A percentile compares a stretch with the other conserved stretches of the same genome.
Conservation (phyloP, 2,113 vertebrate species). For the Podiceps cristatus region DNA sequence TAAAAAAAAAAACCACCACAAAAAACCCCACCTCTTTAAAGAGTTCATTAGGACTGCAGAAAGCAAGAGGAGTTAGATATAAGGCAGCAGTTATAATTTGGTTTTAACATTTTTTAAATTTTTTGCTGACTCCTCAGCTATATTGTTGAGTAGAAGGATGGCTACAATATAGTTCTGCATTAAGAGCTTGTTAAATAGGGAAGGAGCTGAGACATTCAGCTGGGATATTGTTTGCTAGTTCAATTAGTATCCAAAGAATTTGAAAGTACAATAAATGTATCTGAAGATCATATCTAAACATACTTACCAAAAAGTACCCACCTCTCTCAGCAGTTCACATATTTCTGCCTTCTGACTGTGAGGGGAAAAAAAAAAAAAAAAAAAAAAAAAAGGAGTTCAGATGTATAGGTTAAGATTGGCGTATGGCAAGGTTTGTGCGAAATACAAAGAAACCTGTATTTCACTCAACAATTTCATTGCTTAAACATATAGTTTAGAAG, state of each 20-base stretch:
- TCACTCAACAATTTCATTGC: slow-evolving; percentile 56
- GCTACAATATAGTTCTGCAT: slow-evolving; percentile 31
- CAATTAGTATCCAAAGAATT: slow-evolving; percentile 36
- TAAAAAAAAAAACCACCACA: too few species aligned
- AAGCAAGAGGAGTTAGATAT: slow-evolving; percentile 39
- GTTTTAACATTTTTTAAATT: background rate
- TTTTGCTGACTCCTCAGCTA: slow-evolving; percentile 44
- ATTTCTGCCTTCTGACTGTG: slow-evolving; percentile 46
- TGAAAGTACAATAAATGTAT: slow-evolving; percentile 55
- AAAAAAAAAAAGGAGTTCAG: slow-evolving; percentile 10
- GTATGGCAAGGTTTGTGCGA: slow-evolving; percentile 34
- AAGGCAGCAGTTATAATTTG: slow-evolving; percentile 15
- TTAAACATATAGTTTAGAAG: slow-evolving; percentile 67
- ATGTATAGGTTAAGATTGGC: slow-evolving; percentile 43
- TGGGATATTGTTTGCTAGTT: slow-evolving; percentile 32
- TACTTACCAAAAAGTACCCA: slow-evolving; percentile 50
- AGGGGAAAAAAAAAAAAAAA: background rate
- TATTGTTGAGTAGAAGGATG: background rate
- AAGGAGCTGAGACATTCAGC: slow-evolving; percentile 1
- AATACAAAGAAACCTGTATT: slow-evolving; percentile 58
- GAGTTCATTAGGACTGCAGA: slow-evolving; percentile 32
- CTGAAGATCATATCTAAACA: slow-evolving; percentile 59
- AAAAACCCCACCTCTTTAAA: slow-evolving; percentile 28
- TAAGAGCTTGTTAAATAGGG: slow-evolving; percentile 32
- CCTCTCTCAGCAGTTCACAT: slow-evolving; percentile 37